Conservation (phyloP, 1,140 invertebrate species). For the Temnothorax nylanderi region DNA sequence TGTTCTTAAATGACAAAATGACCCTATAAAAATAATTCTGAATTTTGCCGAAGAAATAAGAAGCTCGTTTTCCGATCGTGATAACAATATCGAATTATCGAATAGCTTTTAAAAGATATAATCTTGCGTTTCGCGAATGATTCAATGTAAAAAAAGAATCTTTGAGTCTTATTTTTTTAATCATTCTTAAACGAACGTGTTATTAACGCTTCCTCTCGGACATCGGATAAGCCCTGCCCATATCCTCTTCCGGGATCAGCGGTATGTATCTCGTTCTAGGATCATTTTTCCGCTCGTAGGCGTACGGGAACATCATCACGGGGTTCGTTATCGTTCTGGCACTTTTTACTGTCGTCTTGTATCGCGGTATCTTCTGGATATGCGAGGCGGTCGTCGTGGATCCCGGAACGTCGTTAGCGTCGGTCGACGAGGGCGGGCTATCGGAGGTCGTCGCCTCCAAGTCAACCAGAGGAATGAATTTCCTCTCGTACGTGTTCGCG, state of each 20-base stretch:
- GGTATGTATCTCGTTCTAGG: conserved; percentile 84
- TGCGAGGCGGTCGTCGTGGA: conserved; percentile 71
- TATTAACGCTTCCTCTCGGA: conserved; percentile 70
- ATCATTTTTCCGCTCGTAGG: conserved; percentile 82
- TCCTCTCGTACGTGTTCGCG: conserved; percentile 67
- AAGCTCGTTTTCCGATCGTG: neutral
- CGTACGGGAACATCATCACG: conserved; percentile 81
- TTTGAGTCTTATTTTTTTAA: neutral
- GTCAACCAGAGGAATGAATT: conserved; percentile 81
- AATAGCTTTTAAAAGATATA: neutral
- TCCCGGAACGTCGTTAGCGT: conserved; percentile 52
- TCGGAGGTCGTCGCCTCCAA: conserved; percentile 49
- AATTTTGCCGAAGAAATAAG: neutral
- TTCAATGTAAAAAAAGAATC: neutral
- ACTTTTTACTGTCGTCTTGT: neutral
- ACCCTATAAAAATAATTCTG: neutral
- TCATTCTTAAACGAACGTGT: neutral
- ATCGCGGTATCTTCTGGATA: conserved; percentile 80
- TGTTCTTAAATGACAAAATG: neutral
- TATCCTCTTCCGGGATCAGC: conserved; percentile 81
- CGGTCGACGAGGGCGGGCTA: conserved; percentile 31
- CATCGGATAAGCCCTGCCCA: conserved; percentile 55
- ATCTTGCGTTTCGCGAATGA: neutral
- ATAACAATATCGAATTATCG: neutral
- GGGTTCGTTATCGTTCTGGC: conserved; percentile 61